Conservation (phyloP, 2,113 vertebrate genomes). For the Sinosuthora webbiana region DNA sequence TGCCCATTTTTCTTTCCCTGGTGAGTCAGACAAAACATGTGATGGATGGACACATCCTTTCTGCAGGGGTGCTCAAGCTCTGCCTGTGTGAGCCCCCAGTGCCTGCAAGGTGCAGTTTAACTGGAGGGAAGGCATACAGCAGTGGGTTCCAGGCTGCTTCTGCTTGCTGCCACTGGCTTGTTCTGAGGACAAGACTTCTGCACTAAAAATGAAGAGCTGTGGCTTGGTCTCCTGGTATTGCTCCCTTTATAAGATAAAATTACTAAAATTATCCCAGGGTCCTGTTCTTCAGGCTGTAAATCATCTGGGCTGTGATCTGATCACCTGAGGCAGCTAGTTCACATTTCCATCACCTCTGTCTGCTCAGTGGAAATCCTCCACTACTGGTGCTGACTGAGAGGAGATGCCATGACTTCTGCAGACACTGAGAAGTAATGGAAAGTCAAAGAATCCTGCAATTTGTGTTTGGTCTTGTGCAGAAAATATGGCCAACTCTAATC, state of each 20-base stretch:
- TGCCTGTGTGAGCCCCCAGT: background rate
- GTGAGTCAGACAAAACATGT: constrained; percentile 55
- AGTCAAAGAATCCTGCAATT: background rate
- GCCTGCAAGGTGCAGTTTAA: background rate
- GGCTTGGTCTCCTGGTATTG: background rate
- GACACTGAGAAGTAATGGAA: background rate
- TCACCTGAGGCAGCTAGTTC: background rate
- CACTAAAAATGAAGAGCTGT: background rate
- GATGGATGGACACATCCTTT: background rate
- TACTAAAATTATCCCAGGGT: background rate
- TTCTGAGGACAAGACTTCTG: background rate
- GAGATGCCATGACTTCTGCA: background rate
- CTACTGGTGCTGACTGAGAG: background rate
- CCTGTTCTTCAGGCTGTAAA: background rate
- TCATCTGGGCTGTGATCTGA: background rate
- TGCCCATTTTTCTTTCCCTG: constrained; percentile 71
- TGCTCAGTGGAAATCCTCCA: background rate
- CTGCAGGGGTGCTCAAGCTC: background rate
- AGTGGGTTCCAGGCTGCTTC: background rate
- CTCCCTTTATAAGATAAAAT: background rate
- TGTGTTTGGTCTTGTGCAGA: background rate
- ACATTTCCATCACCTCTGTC: background rate
- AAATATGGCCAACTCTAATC: background rate
- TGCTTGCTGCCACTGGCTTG: background rate
- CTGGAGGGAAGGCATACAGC: background rate